Percentiles rank a stretch among this genome's conserved stretches.
Conservation (phyloP, 2,113 vertebrate genomes). For the Caranx ignobilis region DNA sequence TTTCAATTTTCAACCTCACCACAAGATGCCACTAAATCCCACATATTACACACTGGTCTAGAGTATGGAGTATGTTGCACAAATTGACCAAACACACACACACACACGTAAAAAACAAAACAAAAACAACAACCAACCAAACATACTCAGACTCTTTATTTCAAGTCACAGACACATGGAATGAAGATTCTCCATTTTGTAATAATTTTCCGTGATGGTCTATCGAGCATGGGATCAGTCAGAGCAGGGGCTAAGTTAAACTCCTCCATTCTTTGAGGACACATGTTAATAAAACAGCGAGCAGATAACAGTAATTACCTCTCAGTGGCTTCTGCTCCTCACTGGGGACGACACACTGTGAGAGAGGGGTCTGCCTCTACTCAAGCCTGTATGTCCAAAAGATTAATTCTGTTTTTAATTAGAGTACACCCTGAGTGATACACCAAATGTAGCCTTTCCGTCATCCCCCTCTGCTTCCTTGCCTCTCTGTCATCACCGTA, state of each 20-base stretch:
- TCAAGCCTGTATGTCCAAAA: constrained; percentile 68
- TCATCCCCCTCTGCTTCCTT: constrained; percentile 36
- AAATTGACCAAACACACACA: no score
- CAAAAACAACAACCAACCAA: no score
- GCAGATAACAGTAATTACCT: constrained; percentile 87
- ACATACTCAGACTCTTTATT: no score
- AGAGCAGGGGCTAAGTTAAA: constrained; percentile 71
- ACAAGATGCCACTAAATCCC: no score
- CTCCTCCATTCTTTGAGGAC: constrained; percentile 82
- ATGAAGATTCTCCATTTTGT: constrained; percentile 56
- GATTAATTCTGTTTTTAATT: constrained; percentile 86
- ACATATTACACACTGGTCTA: no score
- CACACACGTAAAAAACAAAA: no score
- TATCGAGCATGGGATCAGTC: constrained; percentile 78
- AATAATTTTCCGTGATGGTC: constrained; percentile 74
- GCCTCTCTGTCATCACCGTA: constrained; percentile 60
- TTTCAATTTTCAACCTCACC: no score
- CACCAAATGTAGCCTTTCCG: constrained; percentile 56
- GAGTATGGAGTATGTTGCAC: no score
- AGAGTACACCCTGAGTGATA: constrained; percentile 75
- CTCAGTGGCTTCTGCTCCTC: constrained; percentile 76
- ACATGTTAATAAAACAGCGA: constrained; percentile 85
- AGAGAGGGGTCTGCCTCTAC: constrained; percentile 70
- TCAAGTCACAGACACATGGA: background rate
- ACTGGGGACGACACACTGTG: constrained; percentile 56